A percentile compares a stretch with the other conserved stretches of the same genome.
Conservation (phyloP, 2,113 vertebrate genomes). For the Elephantulus edwardii region DNA sequence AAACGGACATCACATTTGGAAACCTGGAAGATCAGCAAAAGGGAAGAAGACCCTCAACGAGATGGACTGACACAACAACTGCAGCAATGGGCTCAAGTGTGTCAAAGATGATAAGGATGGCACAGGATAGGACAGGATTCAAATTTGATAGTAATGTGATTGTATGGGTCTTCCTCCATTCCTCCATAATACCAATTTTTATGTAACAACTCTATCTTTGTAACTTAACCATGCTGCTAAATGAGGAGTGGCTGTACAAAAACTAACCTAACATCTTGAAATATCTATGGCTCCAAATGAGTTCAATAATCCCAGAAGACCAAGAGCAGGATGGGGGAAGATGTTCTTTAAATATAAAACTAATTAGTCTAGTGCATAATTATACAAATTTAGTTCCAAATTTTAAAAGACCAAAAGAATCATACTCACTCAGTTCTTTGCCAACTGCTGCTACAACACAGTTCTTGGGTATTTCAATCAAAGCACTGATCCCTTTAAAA, state of each 20-base stretch:
- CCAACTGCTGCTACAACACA: slow-evolving; percentile 93
- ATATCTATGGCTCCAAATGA: background rate
- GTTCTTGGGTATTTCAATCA: slow-evolving; percentile 93
- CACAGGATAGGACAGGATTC: no score
- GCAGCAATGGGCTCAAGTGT: no score
- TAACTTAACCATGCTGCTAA: no score
- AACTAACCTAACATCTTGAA: background rate
- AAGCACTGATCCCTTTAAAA: slow-evolving; percentile 88
- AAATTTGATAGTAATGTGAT: no score
- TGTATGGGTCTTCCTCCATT: no score
- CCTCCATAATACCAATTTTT: background rate
- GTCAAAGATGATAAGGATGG: no score
- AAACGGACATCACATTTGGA: no score
- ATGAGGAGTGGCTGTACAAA: background rate
- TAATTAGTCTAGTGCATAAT: background rate
- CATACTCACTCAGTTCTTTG: slow-evolving; percentile 91
- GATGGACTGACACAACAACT: no score
- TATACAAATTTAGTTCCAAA: background rate
- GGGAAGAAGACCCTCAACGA: no score
- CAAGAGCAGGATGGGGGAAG: background rate
- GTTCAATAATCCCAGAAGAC: background rate
- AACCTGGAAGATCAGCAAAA: no score
- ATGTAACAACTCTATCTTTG: no score
- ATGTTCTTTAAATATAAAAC: background rate
- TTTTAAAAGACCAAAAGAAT: slow-evolving; percentile 5